Base-by-base conservation (phyloP, 2,888 invertebrate species). In the Spialia ferax region DNA sequence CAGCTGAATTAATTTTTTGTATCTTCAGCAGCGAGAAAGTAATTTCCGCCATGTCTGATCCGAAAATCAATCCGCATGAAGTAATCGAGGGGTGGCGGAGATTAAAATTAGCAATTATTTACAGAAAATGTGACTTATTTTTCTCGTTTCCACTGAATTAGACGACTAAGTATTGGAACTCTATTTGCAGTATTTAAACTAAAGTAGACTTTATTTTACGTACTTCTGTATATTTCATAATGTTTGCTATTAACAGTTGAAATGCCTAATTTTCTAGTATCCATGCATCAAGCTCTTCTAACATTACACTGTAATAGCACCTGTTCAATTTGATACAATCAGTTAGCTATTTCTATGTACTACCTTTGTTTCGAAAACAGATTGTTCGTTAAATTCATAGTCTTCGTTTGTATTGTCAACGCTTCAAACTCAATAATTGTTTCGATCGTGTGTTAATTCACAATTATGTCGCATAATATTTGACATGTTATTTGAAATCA, bases 61-160 rank as follows among this genome's bases (percentile, higher is more conserved):
- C 66, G 55, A 66, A 66, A 45, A 66, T 66, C 66, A 66, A 66
- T 66, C 60, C 60, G 54, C 22, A 66, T 54, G 66, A 66, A 66
- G 45, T 66, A 66, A 66, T 61, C 60, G 66, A 60, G 60, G 66
- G 66, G 45, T 45, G 65, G 60, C 50, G 29, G 60, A 66, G 32
- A 66, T 66, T 61, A 45, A 66, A 66, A 66, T 66, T 66, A 66
- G 60, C 60, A 54, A 66, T 61, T 45, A 54, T 66, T 61, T 18
- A 32, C 18, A 20, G 54, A 55, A 67, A 67, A 50, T 22, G 13
- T 50, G 50, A 20, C 22, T 50, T 20, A 11, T 4, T 11, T 50
- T 50, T 22, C 13, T 50, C 6, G 22, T 50, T 50, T 50, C 22
- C 22, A 13, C 22, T 50, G 11, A 50, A 22, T 22, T 11, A 22